These are phyloP conservation scores for Spongilla lacustris DNA, from an alignment of 37 sponge, comb jelly and placozoan species.

Conservation along the genomic window DNA sequence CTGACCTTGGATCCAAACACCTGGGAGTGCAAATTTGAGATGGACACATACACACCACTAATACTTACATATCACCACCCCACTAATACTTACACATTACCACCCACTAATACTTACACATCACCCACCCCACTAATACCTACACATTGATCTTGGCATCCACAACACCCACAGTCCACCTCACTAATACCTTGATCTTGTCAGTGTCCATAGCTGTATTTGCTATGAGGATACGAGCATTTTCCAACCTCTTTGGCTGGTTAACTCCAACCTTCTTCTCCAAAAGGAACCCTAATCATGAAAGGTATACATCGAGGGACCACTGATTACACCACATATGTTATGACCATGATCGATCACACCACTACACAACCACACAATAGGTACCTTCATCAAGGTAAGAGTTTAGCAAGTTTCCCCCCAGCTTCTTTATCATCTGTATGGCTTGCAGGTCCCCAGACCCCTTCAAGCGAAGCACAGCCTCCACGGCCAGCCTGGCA, in stretches of 20 bases:
- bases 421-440: conserved; percentile 95
- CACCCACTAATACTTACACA: too few relatives aligned
- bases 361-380: too few relatives aligned
- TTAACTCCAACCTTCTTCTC: conserved; percentile 97
- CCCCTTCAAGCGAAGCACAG: conserved; percentile 86
- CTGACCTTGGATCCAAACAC: conserved; percentile 89
- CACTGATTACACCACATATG: too few relatives aligned
- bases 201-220: conserved; percentile 99
- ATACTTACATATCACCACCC: too few relatives aligned
- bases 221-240: conserved; percentile 93
- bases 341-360: too few relatives aligned
- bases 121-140: too few relatives aligned
- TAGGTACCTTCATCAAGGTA: conserved; percentile 94
- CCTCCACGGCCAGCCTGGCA: conserved; percentile 93
- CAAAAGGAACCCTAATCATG: conserved; percentile 80
- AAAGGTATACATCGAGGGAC: neutral
- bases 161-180: neutral
- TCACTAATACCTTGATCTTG: conserved; percentile 92
- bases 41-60: neutral
- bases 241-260: conserved; percentile 96
- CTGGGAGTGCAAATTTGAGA: neutral
- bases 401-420: conserved; percentile 86
- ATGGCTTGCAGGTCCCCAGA: conserved; percentile 88
- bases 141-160: too few relatives aligned
- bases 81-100: too few relatives aligned